Conservation (phyloP, 2,797 vertebrate genomes). For the Aratinga solstitialis region DNA sequence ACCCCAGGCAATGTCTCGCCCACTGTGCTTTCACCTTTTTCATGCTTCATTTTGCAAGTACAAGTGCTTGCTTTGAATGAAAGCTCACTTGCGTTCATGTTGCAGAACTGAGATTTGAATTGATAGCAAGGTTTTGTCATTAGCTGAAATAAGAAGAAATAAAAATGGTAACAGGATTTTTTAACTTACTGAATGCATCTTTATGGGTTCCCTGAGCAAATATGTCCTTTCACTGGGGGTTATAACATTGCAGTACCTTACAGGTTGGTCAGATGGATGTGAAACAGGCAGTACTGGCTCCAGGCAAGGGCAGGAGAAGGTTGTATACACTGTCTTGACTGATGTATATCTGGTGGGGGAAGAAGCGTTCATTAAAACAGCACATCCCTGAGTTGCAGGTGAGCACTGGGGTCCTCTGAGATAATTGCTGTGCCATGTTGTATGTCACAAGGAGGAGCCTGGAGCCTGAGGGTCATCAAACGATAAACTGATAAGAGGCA, state of each 20-base stretch:
- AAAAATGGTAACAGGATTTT: background rate
- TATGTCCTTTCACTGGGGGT: background rate
- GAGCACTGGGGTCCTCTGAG: background rate
- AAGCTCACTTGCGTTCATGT: background rate
- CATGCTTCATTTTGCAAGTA: background rate
- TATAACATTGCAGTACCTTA: background rate
- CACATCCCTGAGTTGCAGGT: background rate
- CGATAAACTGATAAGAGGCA: background rate
- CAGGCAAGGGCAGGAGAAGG: background rate
- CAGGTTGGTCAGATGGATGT: background rate
- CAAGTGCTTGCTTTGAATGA: background rate
- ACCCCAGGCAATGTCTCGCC: rapidly evolving
- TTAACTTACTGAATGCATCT: background rate
- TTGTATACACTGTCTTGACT: background rate
- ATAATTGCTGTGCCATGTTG: background rate
- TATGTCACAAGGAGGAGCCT: background rate
- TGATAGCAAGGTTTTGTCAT: background rate
- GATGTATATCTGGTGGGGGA: background rate
- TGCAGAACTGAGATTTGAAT: background rate
- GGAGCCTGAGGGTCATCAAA: background rate
- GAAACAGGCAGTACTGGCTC: background rate
- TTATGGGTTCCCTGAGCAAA: background rate
- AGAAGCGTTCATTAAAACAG: background rate
- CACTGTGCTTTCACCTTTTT: background rate
- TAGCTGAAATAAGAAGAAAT: background rate